Conservation (phyloP, 1,140 invertebrate species). For the Micrasema minimum region DNA sequence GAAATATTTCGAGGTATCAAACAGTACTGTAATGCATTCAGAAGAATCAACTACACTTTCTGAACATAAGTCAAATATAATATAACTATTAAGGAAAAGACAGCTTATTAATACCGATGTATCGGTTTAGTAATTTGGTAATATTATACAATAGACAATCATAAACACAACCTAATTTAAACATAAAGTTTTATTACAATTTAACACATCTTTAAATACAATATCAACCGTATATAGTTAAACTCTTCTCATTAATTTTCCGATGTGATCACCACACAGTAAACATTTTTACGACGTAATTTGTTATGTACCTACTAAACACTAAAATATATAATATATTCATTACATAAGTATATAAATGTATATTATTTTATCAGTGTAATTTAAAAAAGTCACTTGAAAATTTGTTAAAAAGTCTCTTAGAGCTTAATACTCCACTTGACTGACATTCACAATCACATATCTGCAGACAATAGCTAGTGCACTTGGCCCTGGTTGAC, state of each 20-base stretch:
- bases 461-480: slow-evolving; percentile 20
- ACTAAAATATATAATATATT: slow-evolving; percentile 50
- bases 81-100: slow-evolving; percentile 3
- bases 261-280: slow-evolving; percentile 47
- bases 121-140: slow-evolving; percentile 2
- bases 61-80: not conserved
- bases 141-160: slow-evolving; percentile 16
- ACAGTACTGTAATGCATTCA: too few relatives aligned
- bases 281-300: slow-evolving; percentile 50
- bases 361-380: slow-evolving; percentile 51
- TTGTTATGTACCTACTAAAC: slow-evolving; percentile 55
- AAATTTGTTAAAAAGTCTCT: slow-evolving; percentile 54
- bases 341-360: slow-evolving; percentile 52
- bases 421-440: slow-evolving; percentile 52
- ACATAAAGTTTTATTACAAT: slow-evolving; percentile 25
- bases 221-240: slow-evolving; percentile 52
- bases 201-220: slow-evolving; percentile 42
- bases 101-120: not conserved
- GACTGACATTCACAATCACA: slow-evolving; percentile 43
- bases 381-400: slow-evolving; percentile 54
- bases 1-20: too few relatives aligned
- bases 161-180: slow-evolving; percentile 39
- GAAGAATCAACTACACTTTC: slow-evolving; percentile 1
- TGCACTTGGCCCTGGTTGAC: not conserved
- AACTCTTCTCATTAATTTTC: slow-evolving; percentile 50